A percentile compares a stretch with the other conserved stretches of the same genome.
Evolutionary conservation across 2,113 vertebrate genomes (phyloP).

Genomic region (Cinclus cinclus): DNA sequence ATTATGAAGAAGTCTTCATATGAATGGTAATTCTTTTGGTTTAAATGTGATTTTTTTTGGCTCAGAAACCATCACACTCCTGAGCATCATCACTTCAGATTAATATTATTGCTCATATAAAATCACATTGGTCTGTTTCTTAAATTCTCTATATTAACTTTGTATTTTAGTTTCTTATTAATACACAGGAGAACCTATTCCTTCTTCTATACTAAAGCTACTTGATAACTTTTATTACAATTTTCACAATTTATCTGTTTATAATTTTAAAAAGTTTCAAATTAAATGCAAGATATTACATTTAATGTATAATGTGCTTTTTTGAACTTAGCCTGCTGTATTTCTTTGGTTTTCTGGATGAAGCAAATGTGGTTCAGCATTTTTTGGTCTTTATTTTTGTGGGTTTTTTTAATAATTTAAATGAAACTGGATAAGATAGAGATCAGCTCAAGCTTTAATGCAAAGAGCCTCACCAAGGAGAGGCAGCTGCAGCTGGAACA

Average conservation of each 20-base stretch:
- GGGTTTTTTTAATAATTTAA: rapidly evolving
- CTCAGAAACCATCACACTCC: neutral
- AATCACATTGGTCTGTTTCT: neutral
- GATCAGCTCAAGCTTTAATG: neutral
- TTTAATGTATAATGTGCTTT: neutral
- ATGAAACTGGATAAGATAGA: neutral
- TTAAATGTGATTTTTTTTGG: neutral
- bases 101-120: neutral
- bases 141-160: neutral
- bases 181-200: neutral
- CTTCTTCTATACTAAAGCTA: neutral
- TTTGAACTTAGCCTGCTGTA: neutral
- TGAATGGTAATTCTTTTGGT: neutral
- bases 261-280: neutral
- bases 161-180: neutral
- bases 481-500: neutral
- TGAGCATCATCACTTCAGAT: neutral
- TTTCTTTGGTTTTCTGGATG: neutral
- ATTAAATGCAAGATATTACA: neutral
- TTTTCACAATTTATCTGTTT: neutral
- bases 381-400: neutral
- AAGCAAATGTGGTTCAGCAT: neutral
- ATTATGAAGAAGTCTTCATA: neutral
- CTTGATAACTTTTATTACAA: neutral
- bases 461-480: neutral